A percentile compares a stretch with the other conserved stretches of the same genome.
Conservation (phyloP, 2,797 vertebrate genomes). For the Pseudochromis fuscus region DNA sequence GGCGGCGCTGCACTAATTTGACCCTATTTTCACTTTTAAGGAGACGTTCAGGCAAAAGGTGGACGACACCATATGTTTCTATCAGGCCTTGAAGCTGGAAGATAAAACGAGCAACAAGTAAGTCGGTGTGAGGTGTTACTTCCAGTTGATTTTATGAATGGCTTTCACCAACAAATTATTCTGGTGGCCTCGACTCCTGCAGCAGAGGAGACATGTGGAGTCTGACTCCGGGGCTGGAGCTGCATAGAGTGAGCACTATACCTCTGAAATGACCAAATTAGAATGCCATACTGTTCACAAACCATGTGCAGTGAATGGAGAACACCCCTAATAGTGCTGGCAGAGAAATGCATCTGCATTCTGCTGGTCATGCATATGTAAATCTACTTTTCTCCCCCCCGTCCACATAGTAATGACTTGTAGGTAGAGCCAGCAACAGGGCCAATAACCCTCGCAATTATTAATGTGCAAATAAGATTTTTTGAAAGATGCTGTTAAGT, state of each 20-base stretch:
- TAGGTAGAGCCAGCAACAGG: constrained; percentile 55
- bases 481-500: constrained; percentile 47
- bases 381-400: constrained; percentile 41
- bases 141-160: constrained; percentile 61
- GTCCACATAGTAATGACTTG: constrained; percentile 66
- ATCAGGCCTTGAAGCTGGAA: constrained; percentile 18
- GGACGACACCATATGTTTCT: constrained; percentile 24
- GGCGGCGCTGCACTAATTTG: constrained; percentile 15
- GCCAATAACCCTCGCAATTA: constrained; percentile 68
- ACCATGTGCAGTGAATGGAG: constrained; percentile 76
- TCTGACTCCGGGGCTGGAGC: constrained; percentile 59
- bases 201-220: constrained; percentile 65
- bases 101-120: constrained; percentile 34
- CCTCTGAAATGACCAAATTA: constrained; percentile 76
- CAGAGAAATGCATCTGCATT: constrained; percentile 77
- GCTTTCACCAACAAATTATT: constrained; percentile 70
- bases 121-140: constrained; percentile 52
- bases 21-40: constrained; percentile 25
- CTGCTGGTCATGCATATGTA: constrained; percentile 77
- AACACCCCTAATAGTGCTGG: constrained; percentile 71
- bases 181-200: constrained; percentile 49
- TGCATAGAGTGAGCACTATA: constrained; percentile 51
- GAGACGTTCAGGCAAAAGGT: constrained; percentile 3
- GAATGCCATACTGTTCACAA: constrained; percentile 73
- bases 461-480: constrained; percentile 67